Evolutionary conservation across 1,140 invertebrate genomes (phyloP).

Genomic region (Orussus abietinus): DNA sequence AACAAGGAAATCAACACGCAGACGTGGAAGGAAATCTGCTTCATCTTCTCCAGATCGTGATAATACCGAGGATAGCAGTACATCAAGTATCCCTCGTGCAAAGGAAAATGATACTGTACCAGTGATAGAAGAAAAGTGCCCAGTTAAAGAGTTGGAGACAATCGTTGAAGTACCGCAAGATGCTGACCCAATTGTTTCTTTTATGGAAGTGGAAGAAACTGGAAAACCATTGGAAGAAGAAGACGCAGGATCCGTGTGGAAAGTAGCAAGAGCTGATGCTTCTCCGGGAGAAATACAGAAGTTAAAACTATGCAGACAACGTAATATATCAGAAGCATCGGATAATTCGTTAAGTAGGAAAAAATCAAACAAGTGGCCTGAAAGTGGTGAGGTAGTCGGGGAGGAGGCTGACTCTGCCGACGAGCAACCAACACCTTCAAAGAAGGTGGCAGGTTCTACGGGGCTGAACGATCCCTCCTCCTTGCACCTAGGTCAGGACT

Average conservation of each 20-base stretch:
- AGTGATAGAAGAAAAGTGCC: slow-evolving; percentile 3
- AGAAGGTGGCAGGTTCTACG: slow-evolving; percentile 27
- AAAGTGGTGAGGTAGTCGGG: slow-evolving; percentile 42
- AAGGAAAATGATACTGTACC: slow-evolving; percentile 25
- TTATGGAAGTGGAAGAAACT: no score
- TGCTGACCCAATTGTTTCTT: no score
- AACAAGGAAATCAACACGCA: slow-evolving; percentile 43
- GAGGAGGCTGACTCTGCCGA: slow-evolving; percentile 49
- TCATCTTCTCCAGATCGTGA: slow-evolving; percentile 44
- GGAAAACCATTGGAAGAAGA: slow-evolving; percentile 17
- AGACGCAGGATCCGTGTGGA: slow-evolving; percentile 44
- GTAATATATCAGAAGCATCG: slow-evolving; percentile 46
- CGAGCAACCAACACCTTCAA: slow-evolving; percentile 37
- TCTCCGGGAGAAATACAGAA: slow-evolving; percentile 56
- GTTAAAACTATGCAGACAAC: slow-evolving; percentile 52
- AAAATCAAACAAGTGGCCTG: slow-evolving; percentile 48
- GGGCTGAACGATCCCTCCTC: slow-evolving; percentile 37
- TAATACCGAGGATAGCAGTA: slow-evolving; percentile 16
- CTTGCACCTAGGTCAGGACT: slow-evolving; percentile 44
- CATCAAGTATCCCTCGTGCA: slow-evolving; percentile 13
- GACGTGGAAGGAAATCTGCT: slow-evolving; percentile 37
- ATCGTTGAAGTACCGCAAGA: no score
- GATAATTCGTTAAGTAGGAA: slow-evolving; percentile 42
- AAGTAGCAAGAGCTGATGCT: slow-evolving; percentile 54
- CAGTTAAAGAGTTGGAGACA: no score